Evolutionary conservation across 2,888 invertebrate species (phyloP).

Genomic region (Elegia similella): DNA sequence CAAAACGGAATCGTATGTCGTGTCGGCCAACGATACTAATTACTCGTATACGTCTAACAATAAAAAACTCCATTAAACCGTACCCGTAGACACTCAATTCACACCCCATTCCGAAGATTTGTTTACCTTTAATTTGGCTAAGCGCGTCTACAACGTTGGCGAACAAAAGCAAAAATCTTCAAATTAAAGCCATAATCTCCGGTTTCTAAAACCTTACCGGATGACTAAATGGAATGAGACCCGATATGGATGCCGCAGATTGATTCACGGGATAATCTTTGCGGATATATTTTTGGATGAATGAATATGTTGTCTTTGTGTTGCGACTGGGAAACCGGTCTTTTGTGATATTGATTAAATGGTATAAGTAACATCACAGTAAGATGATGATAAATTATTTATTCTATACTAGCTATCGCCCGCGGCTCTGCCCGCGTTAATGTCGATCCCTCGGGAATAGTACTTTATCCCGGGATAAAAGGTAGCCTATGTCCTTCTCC

Average conservation of each 20-base stretch:
- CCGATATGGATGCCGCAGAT: background rate
- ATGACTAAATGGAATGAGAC: constrained; percentile 21
- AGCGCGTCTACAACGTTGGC: constrained; percentile 49
- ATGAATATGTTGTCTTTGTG: background rate
- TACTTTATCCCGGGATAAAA: no score
- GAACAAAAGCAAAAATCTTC: constrained; percentile 41
- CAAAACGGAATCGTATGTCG: no score
- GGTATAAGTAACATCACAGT: background rate
- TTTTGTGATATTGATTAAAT: no score
- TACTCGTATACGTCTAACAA: background rate
- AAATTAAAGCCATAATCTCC: constrained; percentile 53
- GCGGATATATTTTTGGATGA: background rate
- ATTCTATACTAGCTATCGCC: no score
- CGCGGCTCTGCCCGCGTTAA: no score
- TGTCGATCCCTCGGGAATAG: no score
- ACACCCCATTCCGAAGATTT: constrained; percentile 63
- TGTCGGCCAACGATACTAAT: no score
- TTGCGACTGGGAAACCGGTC: background rate
- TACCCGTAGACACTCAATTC: constrained; percentile 20
- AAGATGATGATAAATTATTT: no score
- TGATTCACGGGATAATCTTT: background rate
- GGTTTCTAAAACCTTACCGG: constrained; percentile 33
- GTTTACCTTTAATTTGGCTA: constrained; percentile 74
- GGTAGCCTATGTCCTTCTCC: no score
- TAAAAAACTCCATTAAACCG: background rate